Evolutionary conservation across 2,113 vertebrate genomes (phyloP).

Genomic region (Mionectes macconnelli): DNA sequence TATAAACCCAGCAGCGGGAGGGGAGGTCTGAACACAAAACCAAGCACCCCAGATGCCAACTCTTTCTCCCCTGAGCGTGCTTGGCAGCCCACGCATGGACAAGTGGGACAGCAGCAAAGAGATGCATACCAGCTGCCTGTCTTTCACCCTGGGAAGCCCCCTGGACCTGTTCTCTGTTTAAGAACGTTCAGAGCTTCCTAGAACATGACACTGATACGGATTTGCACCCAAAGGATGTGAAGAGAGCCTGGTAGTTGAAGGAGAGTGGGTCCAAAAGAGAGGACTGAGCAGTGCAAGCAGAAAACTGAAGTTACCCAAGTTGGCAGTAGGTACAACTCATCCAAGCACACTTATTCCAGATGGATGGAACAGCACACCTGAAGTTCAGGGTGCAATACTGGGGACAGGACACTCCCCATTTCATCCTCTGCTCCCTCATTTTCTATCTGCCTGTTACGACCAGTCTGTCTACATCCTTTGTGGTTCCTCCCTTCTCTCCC

Average conservation of each 20-base stretch:
- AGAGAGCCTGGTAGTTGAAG: neutral
- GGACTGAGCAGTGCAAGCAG: neutral
- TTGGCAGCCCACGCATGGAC: neutral
- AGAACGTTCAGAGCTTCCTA: neutral
- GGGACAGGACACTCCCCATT: neutral
- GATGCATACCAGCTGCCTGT: neutral
- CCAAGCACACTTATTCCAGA: neutral
- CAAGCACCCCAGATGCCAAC: neutral
- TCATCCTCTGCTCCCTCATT: neutral
- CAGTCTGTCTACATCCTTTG: neutral
- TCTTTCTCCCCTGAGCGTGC: neutral
- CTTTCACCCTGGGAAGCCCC: neutral
- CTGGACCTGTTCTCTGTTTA: neutral
- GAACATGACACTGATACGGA: neutral
- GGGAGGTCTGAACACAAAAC: conserved; percentile 1
- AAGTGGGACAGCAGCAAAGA: neutral
- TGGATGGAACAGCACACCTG: neutral
- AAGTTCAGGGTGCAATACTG: neutral
- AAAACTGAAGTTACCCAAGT: neutral
- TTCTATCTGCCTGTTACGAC: neutral
- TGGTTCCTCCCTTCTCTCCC: neutral
- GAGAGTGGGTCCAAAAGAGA: neutral
- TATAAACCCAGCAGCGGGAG: neutral
- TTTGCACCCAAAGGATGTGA: neutral
- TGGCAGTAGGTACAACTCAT: neutral